Conservation (phyloP, 2,888 invertebrate genomes). For the Oscheius sp. region DNA sequence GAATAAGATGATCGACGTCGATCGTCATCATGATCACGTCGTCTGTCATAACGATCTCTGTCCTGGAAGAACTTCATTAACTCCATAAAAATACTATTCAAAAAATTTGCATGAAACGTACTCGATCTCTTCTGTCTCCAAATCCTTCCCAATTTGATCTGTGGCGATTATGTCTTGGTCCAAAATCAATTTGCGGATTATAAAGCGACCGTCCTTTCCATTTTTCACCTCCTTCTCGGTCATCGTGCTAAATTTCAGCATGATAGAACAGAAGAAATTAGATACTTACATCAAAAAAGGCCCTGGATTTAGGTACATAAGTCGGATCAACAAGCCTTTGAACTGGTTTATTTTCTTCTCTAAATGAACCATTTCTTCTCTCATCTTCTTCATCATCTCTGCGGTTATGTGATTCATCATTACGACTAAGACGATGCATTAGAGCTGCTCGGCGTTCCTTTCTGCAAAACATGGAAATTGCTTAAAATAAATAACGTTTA, state of each 20-base stretch:
- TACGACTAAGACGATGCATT: not conserved
- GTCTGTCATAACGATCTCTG: not conserved
- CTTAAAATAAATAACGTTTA: not conserved
- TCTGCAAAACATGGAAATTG: not conserved
- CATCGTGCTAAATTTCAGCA: slow-evolving; percentile 28
- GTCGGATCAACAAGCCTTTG: slow-evolving; percentile 36
- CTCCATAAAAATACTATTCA: not conserved
- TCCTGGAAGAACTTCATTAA: slow-evolving; percentile 1
- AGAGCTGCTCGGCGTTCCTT: slow-evolving; percentile 15
- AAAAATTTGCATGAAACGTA: not conserved
- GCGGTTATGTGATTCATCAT: not conserved
- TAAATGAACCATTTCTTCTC: slow-evolving; percentile 26
- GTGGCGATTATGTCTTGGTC: slow-evolving; percentile 20
- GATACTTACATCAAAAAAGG: slow-evolving; percentile 37
- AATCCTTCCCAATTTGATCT: slow-evolving; percentile 20
- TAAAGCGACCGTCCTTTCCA: slow-evolving; percentile 33
- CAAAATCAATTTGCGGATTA: slow-evolving; percentile 35
- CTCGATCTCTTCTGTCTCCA: slow-evolving; percentile 6
- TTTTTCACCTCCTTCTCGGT: slow-evolving; percentile 5
- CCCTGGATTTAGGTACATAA: slow-evolving; percentile 32
- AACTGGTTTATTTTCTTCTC: slow-evolving; percentile 37
- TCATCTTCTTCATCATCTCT: slow-evolving; percentile 17
- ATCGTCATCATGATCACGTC: slow-evolving; percentile 4
- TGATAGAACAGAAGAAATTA: not conserved
- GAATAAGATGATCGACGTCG: not conserved